phyloP scores from a whole-genome alignment of 2,113 vertebrate genomes.

The Campylomormyrus tamandua region DNA sequence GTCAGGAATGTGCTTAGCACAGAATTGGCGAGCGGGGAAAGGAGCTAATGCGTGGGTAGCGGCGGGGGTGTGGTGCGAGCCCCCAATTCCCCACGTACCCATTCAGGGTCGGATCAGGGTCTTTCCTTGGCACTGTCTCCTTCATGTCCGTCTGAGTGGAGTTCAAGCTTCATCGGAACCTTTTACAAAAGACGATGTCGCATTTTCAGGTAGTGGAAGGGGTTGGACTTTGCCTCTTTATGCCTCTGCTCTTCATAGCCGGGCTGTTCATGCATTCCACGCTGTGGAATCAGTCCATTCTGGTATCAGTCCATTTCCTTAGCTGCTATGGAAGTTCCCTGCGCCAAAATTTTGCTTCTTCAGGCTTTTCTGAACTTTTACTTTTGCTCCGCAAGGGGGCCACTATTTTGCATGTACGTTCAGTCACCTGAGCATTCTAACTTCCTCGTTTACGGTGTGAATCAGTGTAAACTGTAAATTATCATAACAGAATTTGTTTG shows the following conservation, averaged over 20 bases:
- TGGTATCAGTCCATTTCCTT: neutral
- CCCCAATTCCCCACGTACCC: neutral
- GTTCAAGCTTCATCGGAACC: neutral
- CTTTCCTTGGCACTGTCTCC: neutral
- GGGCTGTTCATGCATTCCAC: neutral
- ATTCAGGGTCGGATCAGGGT: neutral
- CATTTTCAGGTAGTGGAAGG: neutral
- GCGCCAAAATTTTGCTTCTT: neutral
- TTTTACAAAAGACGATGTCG: neutral
- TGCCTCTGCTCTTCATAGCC: too few species aligned
- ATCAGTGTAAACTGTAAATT: neutral
- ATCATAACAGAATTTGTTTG: neutral
- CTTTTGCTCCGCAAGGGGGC: neutral
- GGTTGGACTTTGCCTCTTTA: neutral
- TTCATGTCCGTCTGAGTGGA: neutral
- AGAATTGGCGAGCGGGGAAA: neutral
- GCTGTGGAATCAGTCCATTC: neutral
- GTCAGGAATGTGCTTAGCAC: neutral
- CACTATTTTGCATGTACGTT: neutral
- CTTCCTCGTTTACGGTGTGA: neutral
- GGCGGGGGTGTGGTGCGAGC: neutral
- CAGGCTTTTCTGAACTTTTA: neutral
- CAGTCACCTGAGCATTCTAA: neutral
- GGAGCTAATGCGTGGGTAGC: neutral
- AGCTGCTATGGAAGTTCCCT: neutral